Conservation (phyloP, 2,797 vertebrate genomes). For the Bovichtus diacanthus region DNA sequence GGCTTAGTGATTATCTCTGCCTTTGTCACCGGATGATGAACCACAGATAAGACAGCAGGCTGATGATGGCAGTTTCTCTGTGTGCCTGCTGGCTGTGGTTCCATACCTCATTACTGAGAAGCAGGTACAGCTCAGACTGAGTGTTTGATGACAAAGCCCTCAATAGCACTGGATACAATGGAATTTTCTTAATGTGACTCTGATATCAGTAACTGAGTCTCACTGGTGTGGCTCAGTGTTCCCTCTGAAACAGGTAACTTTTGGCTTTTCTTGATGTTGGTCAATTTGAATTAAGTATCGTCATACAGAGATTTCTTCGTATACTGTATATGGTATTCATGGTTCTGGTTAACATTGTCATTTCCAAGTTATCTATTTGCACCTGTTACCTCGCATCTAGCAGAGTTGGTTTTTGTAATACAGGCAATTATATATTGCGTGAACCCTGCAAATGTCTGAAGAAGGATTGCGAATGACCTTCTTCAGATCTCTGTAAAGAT, state of each 20-base stretch:
- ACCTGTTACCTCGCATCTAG: not conserved
- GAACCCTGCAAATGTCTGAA: no score
- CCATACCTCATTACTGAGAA: constrained; percentile 44
- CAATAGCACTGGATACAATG: constrained; percentile 23
- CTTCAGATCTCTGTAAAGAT: not conserved
- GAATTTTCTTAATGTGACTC: constrained; percentile 35
- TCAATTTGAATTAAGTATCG: not conserved
- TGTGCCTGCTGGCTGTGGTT: constrained; percentile 24
- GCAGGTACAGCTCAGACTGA: constrained; percentile 36
- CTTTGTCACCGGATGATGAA: constrained; percentile 40
- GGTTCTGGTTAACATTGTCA: not conserved
- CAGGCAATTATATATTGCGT: not conserved
- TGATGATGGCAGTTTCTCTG: constrained; percentile 20
- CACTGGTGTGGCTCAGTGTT: constrained; percentile 3
- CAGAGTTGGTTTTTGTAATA: not conserved
- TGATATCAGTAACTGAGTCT: constrained; percentile 19
- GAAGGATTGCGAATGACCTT: not conserved
- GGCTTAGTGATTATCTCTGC: constrained; percentile 32
- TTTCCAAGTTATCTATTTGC: not conserved
- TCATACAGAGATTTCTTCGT: not conserved
- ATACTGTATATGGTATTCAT: not conserved
- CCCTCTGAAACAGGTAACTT: not conserved
- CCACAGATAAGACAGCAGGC: constrained; percentile 31
- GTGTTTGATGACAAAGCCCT: constrained; percentile 37
- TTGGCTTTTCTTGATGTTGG: constrained; percentile 13